phyloP scores from a whole-genome alignment of 2,888 invertebrate species.

The Oscheius myriophilus region DNA sequence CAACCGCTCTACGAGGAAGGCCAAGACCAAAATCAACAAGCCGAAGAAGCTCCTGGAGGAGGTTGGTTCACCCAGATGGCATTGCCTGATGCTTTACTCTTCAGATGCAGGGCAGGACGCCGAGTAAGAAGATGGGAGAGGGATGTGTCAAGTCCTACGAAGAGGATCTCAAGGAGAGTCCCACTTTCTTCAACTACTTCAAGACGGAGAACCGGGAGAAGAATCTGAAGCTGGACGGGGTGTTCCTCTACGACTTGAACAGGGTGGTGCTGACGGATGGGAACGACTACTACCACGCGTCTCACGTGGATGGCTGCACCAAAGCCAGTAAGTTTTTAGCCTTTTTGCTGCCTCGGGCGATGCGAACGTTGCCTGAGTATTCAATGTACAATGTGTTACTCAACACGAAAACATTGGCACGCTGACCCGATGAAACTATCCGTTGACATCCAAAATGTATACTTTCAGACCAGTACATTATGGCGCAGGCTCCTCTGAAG shows the following conservation, averaged over 20 bases:
- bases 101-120: neutral
- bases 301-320: constrained; percentile 1
- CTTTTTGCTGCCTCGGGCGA: too few species aligned
- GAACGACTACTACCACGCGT: constrained; percentile 12
- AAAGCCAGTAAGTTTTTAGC: neutral
- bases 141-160: neutral
- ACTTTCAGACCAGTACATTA: constrained; percentile 30
- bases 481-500: constrained; percentile 40
- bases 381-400: too few species aligned
- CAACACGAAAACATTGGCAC: too few species aligned
- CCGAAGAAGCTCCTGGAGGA: constrained; percentile 35
- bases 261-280: constrained; percentile 2
- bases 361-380: too few species aligned
- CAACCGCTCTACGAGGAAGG: constrained; percentile 38
- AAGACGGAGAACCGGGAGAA: constrained; percentile 39
- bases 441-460: neutral
- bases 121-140: constrained; percentile 8
- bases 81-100: neutral
- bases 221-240: constrained; percentile 26
- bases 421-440: too few species aligned
- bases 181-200: constrained; percentile 10
- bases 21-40: constrained; percentile 33
- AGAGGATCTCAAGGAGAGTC: constrained; percentile 13
- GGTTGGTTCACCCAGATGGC: neutral
- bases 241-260: constrained; percentile 9